Evolutionary conservation across 2,888 invertebrate species (phyloP).

Genomic region (Xestia rhomboidea): DNA sequence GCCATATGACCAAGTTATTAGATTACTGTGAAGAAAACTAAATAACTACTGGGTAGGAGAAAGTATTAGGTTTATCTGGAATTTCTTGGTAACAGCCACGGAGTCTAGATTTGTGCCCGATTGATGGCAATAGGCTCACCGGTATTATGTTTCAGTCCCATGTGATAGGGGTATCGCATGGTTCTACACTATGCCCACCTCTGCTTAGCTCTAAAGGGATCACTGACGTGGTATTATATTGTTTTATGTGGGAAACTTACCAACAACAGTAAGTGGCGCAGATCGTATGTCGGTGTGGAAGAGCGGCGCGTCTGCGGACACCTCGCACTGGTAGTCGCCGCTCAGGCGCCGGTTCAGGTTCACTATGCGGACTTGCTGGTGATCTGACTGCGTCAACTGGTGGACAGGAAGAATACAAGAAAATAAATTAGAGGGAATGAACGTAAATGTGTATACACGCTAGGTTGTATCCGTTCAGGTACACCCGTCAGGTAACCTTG

Average conservation of each 20-base stretch:
- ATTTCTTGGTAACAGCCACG: not conserved
- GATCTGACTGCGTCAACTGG: constrained; percentile 92
- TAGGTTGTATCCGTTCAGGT: no score
- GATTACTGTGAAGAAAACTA: not conserved
- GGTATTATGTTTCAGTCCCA: no score
- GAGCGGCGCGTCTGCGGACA: constrained; percentile 93
- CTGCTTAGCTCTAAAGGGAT: not conserved
- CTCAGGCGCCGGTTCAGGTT: constrained; percentile 92
- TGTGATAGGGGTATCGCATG: no score
- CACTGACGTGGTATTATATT: not conserved
- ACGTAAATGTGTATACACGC: not conserved
- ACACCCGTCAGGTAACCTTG: no score
- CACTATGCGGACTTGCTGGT: constrained; percentile 92
- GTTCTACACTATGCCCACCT: not conserved
- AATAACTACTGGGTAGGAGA: not conserved
- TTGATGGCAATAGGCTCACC: not conserved
- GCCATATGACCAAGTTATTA: not conserved
- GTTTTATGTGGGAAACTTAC: constrained; percentile 82
- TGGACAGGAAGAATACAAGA: not conserved
- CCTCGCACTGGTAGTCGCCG: constrained; percentile 93
- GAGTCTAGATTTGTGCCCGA: not conserved
- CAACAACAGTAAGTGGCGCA: constrained; percentile 92
- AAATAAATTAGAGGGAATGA: not conserved
- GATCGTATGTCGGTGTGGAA: constrained; percentile 92
- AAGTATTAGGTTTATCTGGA: not conserved